Conservation (phyloP, 2,113 vertebrate species). For the Chamaea fasciata region DNA sequence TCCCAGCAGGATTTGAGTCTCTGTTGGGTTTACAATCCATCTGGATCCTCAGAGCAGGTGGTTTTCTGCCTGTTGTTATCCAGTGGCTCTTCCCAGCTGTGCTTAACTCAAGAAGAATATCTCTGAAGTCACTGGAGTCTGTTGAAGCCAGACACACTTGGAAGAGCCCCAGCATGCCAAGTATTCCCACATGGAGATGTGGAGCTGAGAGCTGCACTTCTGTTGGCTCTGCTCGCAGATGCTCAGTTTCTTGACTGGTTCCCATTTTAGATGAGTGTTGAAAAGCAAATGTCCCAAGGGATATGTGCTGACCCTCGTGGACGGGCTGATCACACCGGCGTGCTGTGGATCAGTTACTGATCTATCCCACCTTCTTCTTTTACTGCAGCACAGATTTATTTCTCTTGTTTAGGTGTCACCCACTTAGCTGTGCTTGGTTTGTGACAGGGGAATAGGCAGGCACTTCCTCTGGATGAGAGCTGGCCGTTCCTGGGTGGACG, state of each 20-base stretch:
- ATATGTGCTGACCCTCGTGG: fast-evolving
- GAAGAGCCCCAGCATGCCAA: background rate
- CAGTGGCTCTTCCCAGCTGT: background rate
- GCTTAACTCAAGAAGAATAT: background rate
- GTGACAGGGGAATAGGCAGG: background rate
- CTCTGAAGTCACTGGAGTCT: fast-evolving
- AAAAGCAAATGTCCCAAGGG: background rate
- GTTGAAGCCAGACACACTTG: fast-evolving
- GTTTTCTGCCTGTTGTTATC: background rate
- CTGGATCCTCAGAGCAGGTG: background rate
- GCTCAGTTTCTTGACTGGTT: background rate
- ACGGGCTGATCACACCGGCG: fast-evolving
- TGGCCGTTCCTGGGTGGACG: background rate
- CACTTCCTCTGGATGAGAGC: fast-evolving
- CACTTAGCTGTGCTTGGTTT: background rate
- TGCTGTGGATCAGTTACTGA: background rate
- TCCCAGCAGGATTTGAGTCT: background rate
- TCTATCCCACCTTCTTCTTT: background rate
- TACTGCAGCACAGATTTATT: background rate
- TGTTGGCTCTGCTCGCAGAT: background rate
- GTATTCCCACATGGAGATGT: background rate
- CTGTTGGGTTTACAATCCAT: background rate
- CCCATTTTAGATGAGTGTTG: background rate
- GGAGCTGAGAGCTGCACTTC: background rate
- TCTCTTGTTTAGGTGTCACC: background rate